Evolutionary conservation across 2,113 vertebrate genomes (phyloP), one percentile per base, ranked within the genome.

Genomic region (Melanocharis versteri): DNA sequence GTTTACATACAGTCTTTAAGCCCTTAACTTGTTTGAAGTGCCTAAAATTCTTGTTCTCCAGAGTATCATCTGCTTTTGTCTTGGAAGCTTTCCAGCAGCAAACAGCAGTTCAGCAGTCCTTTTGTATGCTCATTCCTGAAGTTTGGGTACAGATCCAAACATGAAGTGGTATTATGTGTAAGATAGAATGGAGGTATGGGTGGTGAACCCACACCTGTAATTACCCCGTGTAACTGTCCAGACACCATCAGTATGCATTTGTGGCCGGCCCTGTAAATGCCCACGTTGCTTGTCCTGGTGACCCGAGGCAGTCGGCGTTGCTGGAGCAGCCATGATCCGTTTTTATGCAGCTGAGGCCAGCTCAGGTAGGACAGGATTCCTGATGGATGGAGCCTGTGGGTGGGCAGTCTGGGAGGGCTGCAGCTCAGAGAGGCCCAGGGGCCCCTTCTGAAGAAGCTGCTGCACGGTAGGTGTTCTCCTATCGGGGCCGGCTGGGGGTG

Each of bases 231-330:
- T 51, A n/a, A 9, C 35, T 73, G 53, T 39, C 45, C 47, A 6
- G 45, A 16, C 10, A 16, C 64, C 7, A 2, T 11, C 0, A 4
- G 27, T 27, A 2, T 10, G 5, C 48, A 10, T 53, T 83, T 65
- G 4, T n/a, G 40, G 23, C 14, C 60, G 23, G n/a, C 71, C 39
- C 27, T 80, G 26, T 35, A 31, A 61, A 72, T 64, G 48, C 44
- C 57, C 20, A 1, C 0, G 0, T 31, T 1, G 6, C 51, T 35
- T 24, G 15, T 44, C 53, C 22, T 60, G 57, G 70, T 26, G 50
- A 12, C 27, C 10, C 0, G 1, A n/a, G n/a, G 57, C 37, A 26
- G 4, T 42, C 0, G 0, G 24, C 73, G 5, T 39, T 83, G n/a
- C 66, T 69, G 51, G 18, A 86, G 61, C 44, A 60, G 50, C 83